These are phyloP conservation scores for Caenorhabditis becei DNA, from an alignment of 2,888 invertebrate species.

Conservation along the genomic window DNA sequence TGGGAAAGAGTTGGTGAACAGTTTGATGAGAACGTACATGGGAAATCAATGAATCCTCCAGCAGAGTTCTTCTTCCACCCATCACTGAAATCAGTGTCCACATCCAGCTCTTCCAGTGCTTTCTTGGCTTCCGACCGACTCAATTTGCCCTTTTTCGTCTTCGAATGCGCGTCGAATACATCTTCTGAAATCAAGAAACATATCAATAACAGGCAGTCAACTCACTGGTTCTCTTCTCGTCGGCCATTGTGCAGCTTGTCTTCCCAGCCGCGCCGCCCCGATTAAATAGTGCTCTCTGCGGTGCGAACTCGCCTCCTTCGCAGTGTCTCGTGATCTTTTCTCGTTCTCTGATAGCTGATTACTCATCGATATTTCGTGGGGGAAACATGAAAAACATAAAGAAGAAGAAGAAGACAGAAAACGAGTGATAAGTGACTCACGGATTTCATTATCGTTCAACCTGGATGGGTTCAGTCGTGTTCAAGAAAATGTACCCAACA, in stretches of 20 bases:
- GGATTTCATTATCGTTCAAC: neutral
- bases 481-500: neutral
- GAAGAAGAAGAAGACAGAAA: constrained; percentile 2
- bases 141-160: constrained; percentile 36
- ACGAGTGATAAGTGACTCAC: constrained; percentile 1
- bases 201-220: neutral
- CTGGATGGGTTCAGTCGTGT: neutral
- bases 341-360: neutral
- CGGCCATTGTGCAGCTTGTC: neutral
- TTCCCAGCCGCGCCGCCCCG: neutral
- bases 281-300: constrained; percentile 9
- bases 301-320: neutral
- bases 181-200: constrained; percentile 12
- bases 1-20: neutral
- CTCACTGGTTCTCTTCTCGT: constrained; percentile 19
- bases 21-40: neutral
- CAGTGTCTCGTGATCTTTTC: constrained; percentile 3
- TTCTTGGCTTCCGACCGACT: constrained; percentile 38
- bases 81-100: constrained; percentile 19
- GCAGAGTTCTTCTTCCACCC: constrained; percentile 21
- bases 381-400: neutral
- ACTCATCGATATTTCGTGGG: constrained; percentile 2
- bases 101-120: constrained; percentile 24
- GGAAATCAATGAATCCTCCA: constrained; percentile 26
- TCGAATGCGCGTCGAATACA: constrained; percentile 18